Evolutionary conservation across 2,888 invertebrate species (phyloP), one percentile per base, ranked within the genome.

Genomic region (Portevinia maculata): DNA sequence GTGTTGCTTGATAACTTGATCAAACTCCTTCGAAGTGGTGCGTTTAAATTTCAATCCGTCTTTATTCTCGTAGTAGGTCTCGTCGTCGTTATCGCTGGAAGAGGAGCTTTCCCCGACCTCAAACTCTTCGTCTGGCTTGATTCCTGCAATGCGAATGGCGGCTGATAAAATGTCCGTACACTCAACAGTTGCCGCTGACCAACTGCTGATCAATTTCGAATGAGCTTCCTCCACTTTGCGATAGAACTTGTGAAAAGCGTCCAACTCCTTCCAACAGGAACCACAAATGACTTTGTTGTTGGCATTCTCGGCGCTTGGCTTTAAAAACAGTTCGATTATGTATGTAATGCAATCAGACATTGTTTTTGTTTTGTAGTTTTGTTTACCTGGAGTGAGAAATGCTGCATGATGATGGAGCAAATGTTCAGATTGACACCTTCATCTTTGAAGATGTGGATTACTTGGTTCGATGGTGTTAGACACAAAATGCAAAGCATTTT

Each of bases 171-270:
- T 65, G 11, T 65, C 65, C 4, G 37, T 39, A n/a, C 28, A n/a
- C 15, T 52, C 64, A 5, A 17, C 37, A n/a, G 64, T 50, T 7
- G 50, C 50, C 1, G 34, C 48, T 37, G 64, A 37, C 64, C 64
- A 64, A 28, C 37, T 37, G 4, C 15, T 15, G 1, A 19, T 8
- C 5, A 67, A n/a, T 6, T 41, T 55, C 0, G 85, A 79, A 15
- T 89, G 87, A 1, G 87, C 84, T 1, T 84, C 74, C 41, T 87
- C 86, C 0, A 89, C 86, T 3, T 65, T 85, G 3, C 64, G 48
- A 34, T 88, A 89, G 79, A 88, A 89, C 9, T 78, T 85, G 76
- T 89, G 88, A 46, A 89, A 89, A 24, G 85, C 78, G 32, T 85
- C 64, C 9, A 88, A 19, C 21, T 86, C 84, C 1, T 83, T 67